Evolutionary conservation across 2,113 vertebrate genomes (phyloP).

Genomic region (Tichodroma muraria): DNA sequence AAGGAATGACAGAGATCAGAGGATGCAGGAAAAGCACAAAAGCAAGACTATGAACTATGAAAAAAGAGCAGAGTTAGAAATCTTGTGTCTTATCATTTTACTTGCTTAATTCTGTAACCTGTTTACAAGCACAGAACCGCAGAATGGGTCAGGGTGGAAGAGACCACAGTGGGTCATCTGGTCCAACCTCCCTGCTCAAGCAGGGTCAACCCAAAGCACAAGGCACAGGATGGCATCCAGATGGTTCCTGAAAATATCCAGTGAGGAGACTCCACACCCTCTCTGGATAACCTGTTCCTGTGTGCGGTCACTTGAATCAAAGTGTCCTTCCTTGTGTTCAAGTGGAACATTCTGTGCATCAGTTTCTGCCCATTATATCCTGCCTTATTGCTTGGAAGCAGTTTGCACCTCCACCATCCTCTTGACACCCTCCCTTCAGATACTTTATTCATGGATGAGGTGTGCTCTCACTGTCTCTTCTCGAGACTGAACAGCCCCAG

Average conservation of each 20-base stretch:
- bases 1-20: neutral
- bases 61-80: neutral
- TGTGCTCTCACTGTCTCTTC: neutral
- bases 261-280: neutral
- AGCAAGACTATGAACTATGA: neutral
- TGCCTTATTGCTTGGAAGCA: neutral
- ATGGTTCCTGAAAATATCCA: no score
- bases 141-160: neutral
- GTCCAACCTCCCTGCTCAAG: neutral
- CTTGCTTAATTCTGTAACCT: neutral
- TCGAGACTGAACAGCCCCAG: accelerated
- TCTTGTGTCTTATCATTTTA: neutral
- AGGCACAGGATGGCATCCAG: neutral
- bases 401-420: no score
- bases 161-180: no score
- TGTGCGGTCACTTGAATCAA: neutral
- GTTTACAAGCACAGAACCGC: neutral
- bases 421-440: neutral
- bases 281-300: neutral
- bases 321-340: neutral
- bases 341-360: neutral
- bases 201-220: neutral
- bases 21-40: neutral
- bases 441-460: no score
- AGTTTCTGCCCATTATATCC: neutral